Base-by-base conservation (phyloP, 2,797 vertebrate genomes). In the Heteromormyrus szaboi region DNA sequence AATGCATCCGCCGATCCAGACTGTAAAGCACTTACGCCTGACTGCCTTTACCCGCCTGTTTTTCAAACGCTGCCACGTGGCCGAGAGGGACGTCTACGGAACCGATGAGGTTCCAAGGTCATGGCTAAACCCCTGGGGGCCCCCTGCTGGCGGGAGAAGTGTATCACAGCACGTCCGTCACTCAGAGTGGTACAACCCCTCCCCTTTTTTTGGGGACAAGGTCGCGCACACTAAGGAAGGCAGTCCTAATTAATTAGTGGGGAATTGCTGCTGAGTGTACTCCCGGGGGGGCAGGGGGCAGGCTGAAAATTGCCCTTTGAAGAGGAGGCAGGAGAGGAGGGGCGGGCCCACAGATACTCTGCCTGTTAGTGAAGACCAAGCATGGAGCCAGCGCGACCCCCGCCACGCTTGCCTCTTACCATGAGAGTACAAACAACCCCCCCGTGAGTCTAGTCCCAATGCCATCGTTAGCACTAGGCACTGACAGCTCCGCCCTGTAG, bases 201-300 rank as follows among this genome's bases (percentile, higher is more conserved):
- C 87, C 62, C 12, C 25, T 12, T 9, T 88, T 56, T 44, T 9
- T 88, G 89, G 59, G 90, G 89, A 90, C 87, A 91, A 90, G 90
- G 90, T 92, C 54, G 4, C 87, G 33, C 44, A 85, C 86, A 56
- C 88, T 89, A 29, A 87, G 53, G 92, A 90, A 91, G 88, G 62
- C 1, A 72, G 7, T 81, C 89, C 50, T 91, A 92, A 92, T 91
- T 91, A 92, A 93, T 92, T 87, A 72, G 86, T 56, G 87, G 48
- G 90, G 88, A 59, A 76, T 87, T 79, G 29, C 7, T 41, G 56
- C 53, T 54, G 65, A 92, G 91, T 93, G 91, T 91, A 88, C 92
- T 93, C 89, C 90, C 90, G 56, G 76, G 89, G 88, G 89, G 33
- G 65, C 22, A 37, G 25, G 89, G 44, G 76, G 29, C 85, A 83